phyloP scores from a whole-genome alignment of 2,797 vertebrate genomes.

The Diglossa cyanea region DNA sequence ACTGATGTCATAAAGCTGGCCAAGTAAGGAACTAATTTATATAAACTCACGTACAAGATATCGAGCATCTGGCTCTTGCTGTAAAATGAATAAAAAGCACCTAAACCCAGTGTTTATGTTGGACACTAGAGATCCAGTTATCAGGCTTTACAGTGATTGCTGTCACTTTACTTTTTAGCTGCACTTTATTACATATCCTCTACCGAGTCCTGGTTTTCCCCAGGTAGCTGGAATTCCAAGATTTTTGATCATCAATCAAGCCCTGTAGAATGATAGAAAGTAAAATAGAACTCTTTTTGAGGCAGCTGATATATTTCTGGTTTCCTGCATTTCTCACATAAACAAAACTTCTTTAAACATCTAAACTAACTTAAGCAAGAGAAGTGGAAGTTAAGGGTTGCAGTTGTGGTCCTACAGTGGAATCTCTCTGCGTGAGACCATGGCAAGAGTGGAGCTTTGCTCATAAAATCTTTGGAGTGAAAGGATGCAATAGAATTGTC shows the following conservation, averaged over 20 bases:
- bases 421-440: neutral
- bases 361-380: neutral
- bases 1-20: slow-evolving; percentile 26
- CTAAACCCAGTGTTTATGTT: slow-evolving; percentile 38
- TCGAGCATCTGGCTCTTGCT: slow-evolving; percentile 33
- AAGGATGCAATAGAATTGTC: neutral
- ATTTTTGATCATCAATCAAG: slow-evolving; percentile 33
- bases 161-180: slow-evolving; percentile 56
- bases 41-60: slow-evolving; percentile 53
- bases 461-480: neutral
- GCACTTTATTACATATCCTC: slow-evolving; percentile 27
- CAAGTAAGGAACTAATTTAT: slow-evolving; percentile 47
- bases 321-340: slow-evolving; percentile 18
- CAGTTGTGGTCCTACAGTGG: neutral
- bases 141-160: slow-evolving; percentile 39
- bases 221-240: slow-evolving; percentile 30
- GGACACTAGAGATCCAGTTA: slow-evolving; percentile 53
- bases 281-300: slow-evolving; percentile 8
- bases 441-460: neutral
- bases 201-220: slow-evolving; percentile 4
- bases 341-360: neutral
- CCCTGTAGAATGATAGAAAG: neutral
- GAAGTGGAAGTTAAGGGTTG: neutral
- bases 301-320: neutral
- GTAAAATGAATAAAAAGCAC: slow-evolving; percentile 28